phyloP scores from a whole-genome alignment of 2,113 vertebrate species.

The Eptesicus fuscus region DNA sequence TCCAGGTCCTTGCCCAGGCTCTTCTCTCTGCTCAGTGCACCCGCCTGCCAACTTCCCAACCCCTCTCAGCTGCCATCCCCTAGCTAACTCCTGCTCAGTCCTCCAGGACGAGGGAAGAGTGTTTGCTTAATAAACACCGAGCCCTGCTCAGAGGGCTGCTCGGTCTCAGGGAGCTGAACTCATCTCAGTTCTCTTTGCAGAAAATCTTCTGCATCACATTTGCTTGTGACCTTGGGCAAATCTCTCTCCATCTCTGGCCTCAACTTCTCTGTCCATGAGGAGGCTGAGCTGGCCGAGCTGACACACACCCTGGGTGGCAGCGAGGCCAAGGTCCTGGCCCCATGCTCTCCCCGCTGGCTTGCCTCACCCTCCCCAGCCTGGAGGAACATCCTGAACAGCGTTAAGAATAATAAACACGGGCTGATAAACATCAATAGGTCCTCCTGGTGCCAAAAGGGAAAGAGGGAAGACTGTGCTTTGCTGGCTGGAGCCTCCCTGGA shows the following conservation, averaged over 20 bases:
- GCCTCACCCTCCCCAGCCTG: constrained; percentile 61
- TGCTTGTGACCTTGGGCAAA: constrained; percentile 6
- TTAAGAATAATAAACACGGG: constrained; percentile 76
- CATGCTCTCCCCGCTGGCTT: constrained; percentile 41
- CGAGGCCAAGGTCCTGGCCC: constrained; percentile 50
- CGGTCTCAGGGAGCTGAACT: neutral
- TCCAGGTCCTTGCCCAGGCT: neutral
- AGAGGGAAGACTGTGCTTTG: constrained; percentile 58
- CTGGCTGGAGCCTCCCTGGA: constrained; percentile 54
- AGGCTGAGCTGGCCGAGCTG: neutral
- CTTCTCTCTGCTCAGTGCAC: neutral
- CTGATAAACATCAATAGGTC: constrained; percentile 76
- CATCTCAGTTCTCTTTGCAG: neutral
- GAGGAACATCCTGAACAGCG: constrained; percentile 74
- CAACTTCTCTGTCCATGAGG: constrained; percentile 16
- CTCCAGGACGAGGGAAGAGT: neutral
- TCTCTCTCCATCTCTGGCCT: constrained; percentile 13
- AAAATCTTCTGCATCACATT: neutral
- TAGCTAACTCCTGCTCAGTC: neutral
- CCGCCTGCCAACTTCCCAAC: neutral
- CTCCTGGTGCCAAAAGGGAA: constrained; percentile 63
- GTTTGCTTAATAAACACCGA: neutral
- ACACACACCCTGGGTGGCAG: constrained; percentile 62
- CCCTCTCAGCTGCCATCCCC: neutral
- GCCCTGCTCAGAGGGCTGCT: neutral